Conservation (phyloP, 1,140 invertebrate genomes). For the Drosophila simulans region DNA sequence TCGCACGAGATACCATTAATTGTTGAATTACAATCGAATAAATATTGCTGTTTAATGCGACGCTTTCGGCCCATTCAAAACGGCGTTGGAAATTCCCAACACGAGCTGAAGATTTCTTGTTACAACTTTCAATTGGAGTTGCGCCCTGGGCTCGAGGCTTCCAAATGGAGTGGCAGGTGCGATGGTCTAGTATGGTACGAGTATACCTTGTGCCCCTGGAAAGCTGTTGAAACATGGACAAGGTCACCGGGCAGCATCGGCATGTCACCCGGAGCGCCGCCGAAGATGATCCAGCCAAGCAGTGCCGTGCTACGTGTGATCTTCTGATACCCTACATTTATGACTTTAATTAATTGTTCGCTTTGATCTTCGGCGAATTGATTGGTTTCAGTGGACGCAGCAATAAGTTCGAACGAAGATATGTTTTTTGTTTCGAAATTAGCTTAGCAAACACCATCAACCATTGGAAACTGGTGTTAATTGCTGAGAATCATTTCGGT, state of each 20-base stretch:
- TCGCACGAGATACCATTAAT: slow-evolving; percentile 37
- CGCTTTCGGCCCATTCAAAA: slow-evolving; percentile 35
- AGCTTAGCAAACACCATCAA: slow-evolving; percentile 31
- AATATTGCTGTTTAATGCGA: slow-evolving; percentile 53
- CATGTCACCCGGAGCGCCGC: slow-evolving; percentile 48
- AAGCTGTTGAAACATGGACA: slow-evolving; percentile 70
- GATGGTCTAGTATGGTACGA: not conserved
- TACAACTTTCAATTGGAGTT: slow-evolving; percentile 65
- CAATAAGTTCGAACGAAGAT: slow-evolving; percentile 32
- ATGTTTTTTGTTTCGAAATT: slow-evolving; percentile 36
- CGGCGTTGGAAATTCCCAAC: slow-evolving; percentile 36
- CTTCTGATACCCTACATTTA: slow-evolving; percentile 51
- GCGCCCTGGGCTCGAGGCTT: slow-evolving; percentile 49
- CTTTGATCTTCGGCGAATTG: slow-evolving; percentile 41
- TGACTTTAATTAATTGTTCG: slow-evolving; percentile 48
- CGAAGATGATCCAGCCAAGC: slow-evolving; percentile 30
- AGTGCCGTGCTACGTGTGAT: slow-evolving; percentile 24
- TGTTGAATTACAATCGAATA: slow-evolving; percentile 57
- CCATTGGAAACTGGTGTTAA: slow-evolving; percentile 36
- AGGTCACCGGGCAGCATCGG: slow-evolving; percentile 52
- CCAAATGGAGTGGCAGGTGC: slow-evolving; percentile 59
- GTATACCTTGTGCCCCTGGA: slow-evolving; percentile 45
- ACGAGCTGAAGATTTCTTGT: slow-evolving; percentile 32
- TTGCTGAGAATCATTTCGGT: slow-evolving; percentile 20
- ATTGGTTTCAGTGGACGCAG: slow-evolving; percentile 35